These are phyloP conservation scores for Ctenomys sociabilis DNA, from an alignment of 2,113 vertebrate species.

Conservation along the genomic window DNA sequence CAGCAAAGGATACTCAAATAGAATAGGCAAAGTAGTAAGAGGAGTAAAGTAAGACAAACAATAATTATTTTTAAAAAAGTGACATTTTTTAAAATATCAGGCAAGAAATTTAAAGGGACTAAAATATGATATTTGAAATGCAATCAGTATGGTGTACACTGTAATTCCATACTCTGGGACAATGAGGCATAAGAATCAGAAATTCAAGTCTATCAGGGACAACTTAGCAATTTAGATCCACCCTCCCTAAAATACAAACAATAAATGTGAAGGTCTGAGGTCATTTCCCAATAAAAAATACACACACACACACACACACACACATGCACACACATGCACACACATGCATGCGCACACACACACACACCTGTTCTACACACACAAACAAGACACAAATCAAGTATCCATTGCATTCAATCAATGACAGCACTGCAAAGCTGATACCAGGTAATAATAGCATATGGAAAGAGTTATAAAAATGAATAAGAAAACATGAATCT, in stretches of 20 bases:
- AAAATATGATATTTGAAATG: neutral
- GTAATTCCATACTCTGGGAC: neutral
- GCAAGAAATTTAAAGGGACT: neutral
- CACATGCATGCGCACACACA: neutral
- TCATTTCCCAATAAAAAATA: neutral
- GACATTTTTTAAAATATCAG: neutral
- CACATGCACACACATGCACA: neutral
- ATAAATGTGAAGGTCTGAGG: neutral
- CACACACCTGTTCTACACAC: neutral
- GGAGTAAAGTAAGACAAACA: neutral
- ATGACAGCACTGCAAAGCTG: neutral
- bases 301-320: neutral
- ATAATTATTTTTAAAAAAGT: too few species aligned
- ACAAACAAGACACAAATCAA: neutral
- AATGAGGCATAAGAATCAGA: neutral
- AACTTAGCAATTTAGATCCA: neutral
- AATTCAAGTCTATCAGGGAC: neutral
- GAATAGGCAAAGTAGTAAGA: neutral
- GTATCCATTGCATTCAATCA: neutral
- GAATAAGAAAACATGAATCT: neutral
- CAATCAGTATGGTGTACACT: neutral
- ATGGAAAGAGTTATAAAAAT: neutral
- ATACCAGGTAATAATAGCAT: neutral
- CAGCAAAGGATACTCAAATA: neutral
- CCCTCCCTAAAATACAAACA: neutral